phyloP scores from a whole-genome alignment of 2,888 invertebrate species.

The Phlogophora meticulosa region DNA sequence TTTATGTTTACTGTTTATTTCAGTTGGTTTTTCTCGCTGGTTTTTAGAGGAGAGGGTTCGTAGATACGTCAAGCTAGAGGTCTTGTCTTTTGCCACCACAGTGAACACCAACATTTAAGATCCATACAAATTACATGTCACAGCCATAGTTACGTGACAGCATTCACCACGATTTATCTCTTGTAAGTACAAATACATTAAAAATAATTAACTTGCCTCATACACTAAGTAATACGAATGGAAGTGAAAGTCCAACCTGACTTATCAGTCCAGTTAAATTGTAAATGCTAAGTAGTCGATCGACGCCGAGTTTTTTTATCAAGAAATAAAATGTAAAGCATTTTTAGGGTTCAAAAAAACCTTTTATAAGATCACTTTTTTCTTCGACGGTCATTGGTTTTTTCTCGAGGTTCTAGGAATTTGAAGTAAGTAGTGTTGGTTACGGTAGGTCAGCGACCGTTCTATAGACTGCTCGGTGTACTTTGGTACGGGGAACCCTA shows the following conservation, averaged over 20 bases:
- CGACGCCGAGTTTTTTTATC: conserved; percentile 15
- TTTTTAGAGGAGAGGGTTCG: no score
- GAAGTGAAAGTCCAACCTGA: conserved; percentile 62
- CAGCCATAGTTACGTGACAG: conserved; percentile 49
- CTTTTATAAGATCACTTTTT: no score
- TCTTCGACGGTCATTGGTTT: no score
- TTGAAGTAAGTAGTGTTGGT: no score
- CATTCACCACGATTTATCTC: conserved; percentile 46
- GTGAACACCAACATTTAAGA: conserved; percentile 33
- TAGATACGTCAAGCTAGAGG: background rate
- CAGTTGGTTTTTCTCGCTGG: no score
- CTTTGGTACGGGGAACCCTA: background rate
- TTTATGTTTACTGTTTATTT: no score
- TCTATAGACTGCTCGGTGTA: no score
- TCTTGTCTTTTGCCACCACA: conserved; percentile 3
- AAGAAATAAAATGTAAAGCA: conserved; percentile 7
- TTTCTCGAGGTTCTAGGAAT: no score
- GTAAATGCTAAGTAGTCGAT: conserved; percentile 29
- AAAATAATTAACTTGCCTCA: conserved; percentile 61
- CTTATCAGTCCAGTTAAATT: conserved; percentile 50
- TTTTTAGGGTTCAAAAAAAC: conserved; percentile 4
- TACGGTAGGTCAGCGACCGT: no score
- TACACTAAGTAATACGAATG: conserved; percentile 56
- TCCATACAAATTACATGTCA: conserved; percentile 51
- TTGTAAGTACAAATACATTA: conserved; percentile 51